Evolutionary conservation across 2,113 vertebrate species (phyloP).

Genomic region (Archilochus colubris): DNA sequence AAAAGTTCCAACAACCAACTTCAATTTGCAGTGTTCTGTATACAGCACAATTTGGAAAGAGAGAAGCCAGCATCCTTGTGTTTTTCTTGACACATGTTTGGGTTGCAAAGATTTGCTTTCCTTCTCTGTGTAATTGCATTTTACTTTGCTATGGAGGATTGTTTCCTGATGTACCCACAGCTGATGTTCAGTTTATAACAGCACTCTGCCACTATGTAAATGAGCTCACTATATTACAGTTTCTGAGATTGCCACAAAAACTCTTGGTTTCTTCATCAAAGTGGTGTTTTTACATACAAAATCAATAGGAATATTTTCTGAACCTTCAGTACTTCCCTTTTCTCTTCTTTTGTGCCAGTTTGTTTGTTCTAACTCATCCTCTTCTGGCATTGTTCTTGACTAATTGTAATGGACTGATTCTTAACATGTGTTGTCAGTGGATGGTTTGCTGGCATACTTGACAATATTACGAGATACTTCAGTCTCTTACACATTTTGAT

Average conservation of each 20-base stretch:
- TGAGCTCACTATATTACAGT: background rate
- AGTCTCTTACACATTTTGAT: constrained; percentile 8
- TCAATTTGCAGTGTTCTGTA: background rate
- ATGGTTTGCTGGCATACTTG: constrained; percentile 37
- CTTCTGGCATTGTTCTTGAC: constrained; percentile 38
- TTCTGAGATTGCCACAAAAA: background rate
- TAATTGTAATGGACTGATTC: constrained; percentile 27
- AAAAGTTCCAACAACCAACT: background rate
- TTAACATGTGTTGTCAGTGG: constrained; percentile 15
- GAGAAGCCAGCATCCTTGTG: background rate
- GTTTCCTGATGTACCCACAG: background rate
- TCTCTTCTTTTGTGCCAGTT: constrained; percentile 12
- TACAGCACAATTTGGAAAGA: background rate
- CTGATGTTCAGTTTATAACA: background rate
- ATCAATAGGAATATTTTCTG: background rate
- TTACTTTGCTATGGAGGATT: background rate
- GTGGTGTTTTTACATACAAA: background rate
- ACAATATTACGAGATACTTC: constrained; percentile 24
- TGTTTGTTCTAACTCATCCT: constrained; percentile 16
- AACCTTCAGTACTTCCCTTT: background rate
- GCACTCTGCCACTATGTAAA: background rate
- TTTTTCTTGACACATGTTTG: background rate
- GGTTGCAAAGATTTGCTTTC: background rate
- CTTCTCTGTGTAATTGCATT: background rate
- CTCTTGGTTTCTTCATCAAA: background rate